Evolutionary conservation across 2,888 invertebrate species (phyloP).

Genomic region (Fissipunctia ypsillon): DNA sequence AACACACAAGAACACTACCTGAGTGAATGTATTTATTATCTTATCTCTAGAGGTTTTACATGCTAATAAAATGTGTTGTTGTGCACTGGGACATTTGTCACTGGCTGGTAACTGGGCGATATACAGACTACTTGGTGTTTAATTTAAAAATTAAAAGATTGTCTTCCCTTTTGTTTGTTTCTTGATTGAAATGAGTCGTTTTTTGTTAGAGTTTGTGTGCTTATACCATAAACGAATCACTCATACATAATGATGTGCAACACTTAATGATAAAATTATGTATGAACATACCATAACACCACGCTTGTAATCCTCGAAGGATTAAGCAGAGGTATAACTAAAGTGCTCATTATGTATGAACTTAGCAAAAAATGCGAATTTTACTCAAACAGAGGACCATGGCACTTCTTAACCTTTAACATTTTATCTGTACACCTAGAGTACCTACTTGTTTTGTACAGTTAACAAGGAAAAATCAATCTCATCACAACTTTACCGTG

Average conservation of each 20-base stretch:
- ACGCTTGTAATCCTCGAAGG: too few species aligned
- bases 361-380: not conserved
- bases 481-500: not conserved
- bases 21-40: slow-evolving; percentile 63
- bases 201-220: not conserved
- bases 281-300: not conserved
- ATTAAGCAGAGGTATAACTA: too few species aligned
- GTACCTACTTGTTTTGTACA: too few species aligned
- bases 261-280: not conserved
- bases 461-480: not conserved
- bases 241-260: not conserved
- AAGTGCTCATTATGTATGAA: not conserved
- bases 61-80: slow-evolving; percentile 54
- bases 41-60: slow-evolving; percentile 63
- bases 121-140: slow-evolving; percentile 8
- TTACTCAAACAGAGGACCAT: not conserved
- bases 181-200: slow-evolving; percentile 5
- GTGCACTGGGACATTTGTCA: slow-evolving; percentile 4
- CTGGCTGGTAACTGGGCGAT: slow-evolving; percentile 6
- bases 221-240: not conserved
- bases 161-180: slow-evolving; percentile 23
- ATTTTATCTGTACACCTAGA: not conserved
- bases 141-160: slow-evolving; percentile 20
- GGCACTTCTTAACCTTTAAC: too few species aligned
- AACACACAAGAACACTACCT: slow-evolving; percentile 54